Percentiles rank a stretch among this genome's conserved stretches.
These are phyloP conservation scores for Lordiphosa mommai DNA, from an alignment of 1,140 invertebrate species.

Conservation along the genomic window DNA sequence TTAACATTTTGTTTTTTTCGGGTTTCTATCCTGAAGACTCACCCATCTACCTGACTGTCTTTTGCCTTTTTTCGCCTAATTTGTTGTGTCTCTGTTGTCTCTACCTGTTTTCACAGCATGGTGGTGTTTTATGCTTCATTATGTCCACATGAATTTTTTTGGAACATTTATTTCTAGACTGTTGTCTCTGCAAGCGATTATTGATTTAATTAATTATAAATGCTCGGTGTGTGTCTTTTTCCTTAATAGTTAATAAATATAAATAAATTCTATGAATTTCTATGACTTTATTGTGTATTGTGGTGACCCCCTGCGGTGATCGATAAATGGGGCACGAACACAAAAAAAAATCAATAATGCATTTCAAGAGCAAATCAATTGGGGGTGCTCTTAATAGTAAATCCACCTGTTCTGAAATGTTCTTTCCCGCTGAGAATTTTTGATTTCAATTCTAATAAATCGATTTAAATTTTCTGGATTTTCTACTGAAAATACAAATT, in stretches of 20 bases:
- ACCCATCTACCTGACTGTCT: conserved; percentile 23
- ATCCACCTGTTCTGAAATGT: no score
- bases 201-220: conserved; percentile 77
- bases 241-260: conserved; percentile 23
- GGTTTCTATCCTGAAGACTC: conserved; percentile 6
- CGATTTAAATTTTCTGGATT: no score
- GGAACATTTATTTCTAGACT: conserved; percentile 28
- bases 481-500: no score
- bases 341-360: no score
- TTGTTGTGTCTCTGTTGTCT: conserved; percentile 42
- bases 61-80: conserved; percentile 39
- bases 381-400: neutral
- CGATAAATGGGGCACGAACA: conserved; percentile 12
- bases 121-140: conserved; percentile 57
- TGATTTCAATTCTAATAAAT: no score
- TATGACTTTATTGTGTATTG: conserved; percentile 36
- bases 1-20: conserved; percentile 51
- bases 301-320: conserved; percentile 5
- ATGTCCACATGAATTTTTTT: conserved; percentile 57
- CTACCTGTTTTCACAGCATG: conserved; percentile 48
- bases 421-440: no score
- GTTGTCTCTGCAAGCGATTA: conserved; percentile 40
- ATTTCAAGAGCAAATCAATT: conserved; percentile 44
- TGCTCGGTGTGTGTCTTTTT: conserved; percentile 48
- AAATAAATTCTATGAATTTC: conserved; percentile 48